Evolutionary conservation across 2,888 invertebrate species (phyloP), one percentile per base, ranked within the genome.

Genomic region (Sipunculus nudus): DNA sequence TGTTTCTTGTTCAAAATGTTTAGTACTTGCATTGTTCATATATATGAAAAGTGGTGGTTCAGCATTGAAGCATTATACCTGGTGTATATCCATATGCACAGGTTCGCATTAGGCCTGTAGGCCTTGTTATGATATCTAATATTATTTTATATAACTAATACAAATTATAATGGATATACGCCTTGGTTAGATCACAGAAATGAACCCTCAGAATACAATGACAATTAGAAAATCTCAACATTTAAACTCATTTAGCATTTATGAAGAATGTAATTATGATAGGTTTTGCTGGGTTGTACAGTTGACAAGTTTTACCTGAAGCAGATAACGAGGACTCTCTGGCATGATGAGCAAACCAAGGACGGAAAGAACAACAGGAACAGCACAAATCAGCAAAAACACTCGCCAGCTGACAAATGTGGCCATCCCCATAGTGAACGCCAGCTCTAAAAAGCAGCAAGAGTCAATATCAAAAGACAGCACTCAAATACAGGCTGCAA

Each of bases 301-400:
- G 10, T 35, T 13, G 16, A 16, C 16, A 16, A 19, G 19, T 2
- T 41, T 43, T 41, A 63, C 63, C 56, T 63, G 59, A 29, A 63
- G 35, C 21, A 63, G 49, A 31, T 47, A 63, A 28, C 63, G 45
- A 2, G 63, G 63, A 23, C 56, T 56, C 31, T 63, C 63, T n/a
- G 65, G 65, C 62, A 65, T 61, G 21, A 46, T 29, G 19, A 46
- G 21, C 8, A 62, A 50, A 13, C 61, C 59, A 8, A 50, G 23
- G 19, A 62, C 39, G 13, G 62, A 50, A 19, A 62, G 25, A 29
- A 59, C 26, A 3, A 56, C 41, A 0, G 62, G 65, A 1, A 65
- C 40, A 38, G 48, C 38, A 38, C 65, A 65, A 19, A 59, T 25
- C 6, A 65, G 47, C 16, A 65, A 38, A 40, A 61, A 64, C 5